A percentile compares a stretch with the other conserved stretches of the same genome.
Conservation (phyloP, 1,140 invertebrate species). For the Drosophila carrolli region DNA sequence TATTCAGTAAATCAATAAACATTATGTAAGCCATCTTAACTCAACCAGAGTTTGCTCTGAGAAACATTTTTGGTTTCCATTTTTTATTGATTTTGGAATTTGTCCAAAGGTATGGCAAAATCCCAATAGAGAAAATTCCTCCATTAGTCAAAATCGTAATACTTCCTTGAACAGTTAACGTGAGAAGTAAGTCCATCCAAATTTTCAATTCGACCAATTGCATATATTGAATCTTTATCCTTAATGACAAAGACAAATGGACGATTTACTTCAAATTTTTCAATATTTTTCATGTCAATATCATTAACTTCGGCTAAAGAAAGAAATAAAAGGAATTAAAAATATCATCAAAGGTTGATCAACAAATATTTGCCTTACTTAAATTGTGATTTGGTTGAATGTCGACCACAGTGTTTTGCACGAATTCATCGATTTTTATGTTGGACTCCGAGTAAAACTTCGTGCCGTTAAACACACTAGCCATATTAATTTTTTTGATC, state of each 20-base stretch:
- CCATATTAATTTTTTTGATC: not conserved
- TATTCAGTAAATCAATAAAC: no score
- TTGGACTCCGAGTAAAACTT: not conserved
- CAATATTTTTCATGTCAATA: not conserved
- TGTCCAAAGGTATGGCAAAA: no score
- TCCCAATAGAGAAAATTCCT: no score
- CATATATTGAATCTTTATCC: not conserved
- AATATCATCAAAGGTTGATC: not conserved
- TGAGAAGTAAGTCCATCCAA: not conserved
- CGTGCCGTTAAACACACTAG: not conserved
- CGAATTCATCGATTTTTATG: not conserved
- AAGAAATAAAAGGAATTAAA: not conserved
- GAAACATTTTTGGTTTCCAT: no score
- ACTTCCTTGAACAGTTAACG: not conserved
- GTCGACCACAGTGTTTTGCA: not conserved
- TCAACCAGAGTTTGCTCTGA: no score
- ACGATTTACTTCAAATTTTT: not conserved
- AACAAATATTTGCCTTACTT: not conserved
- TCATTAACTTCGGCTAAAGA: not conserved
- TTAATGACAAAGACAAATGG: not conserved
- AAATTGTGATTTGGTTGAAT: not conserved
- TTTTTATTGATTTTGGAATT: no score
- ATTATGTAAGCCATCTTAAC: no score
- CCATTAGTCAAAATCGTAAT: no score
- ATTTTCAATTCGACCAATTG: slow-evolving; percentile 3